phyloP scores from a whole-genome alignment of 2,888 invertebrate species.

The Napeogenes inachia region DNA sequence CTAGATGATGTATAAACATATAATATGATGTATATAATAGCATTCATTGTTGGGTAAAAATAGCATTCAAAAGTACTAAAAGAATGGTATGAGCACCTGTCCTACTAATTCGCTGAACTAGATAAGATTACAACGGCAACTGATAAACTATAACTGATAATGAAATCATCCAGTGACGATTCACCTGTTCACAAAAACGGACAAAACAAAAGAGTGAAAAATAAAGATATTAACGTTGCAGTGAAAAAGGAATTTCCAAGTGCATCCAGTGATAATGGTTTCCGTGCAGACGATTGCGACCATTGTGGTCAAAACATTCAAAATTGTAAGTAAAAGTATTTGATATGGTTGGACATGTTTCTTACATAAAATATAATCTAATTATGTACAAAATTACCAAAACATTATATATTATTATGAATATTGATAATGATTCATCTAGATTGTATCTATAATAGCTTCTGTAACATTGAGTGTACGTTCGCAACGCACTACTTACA shows the following conservation, averaged over 20 bases:
- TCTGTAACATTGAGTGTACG: no score
- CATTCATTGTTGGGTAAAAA: slow-evolving; percentile 21
- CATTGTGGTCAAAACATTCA: slow-evolving; percentile 87
- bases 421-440: no score
- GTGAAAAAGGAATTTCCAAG: slow-evolving; percentile 36
- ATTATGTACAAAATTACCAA: no score
- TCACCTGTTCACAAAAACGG: slow-evolving; percentile 51
- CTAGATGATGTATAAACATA: not conserved
- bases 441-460: no score
- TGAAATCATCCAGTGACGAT: slow-evolving; percentile 58
- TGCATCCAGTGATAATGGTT: slow-evolving; percentile 80
- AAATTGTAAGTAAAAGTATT: slow-evolving; percentile 82
- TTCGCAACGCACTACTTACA: no score
- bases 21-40: no score
- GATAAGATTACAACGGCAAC: slow-evolving; percentile 62
- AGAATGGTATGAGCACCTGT: slow-evolving; percentile 47
- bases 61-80: slow-evolving; percentile 26
- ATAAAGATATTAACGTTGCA: slow-evolving; percentile 20
- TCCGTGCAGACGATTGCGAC: slow-evolving; percentile 88
- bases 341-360: not conserved
- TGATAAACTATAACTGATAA: slow-evolving; percentile 56
- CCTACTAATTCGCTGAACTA: slow-evolving; percentile 66
- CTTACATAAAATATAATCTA: no score
- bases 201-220: slow-evolving; percentile 50
- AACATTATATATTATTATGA: no score